These are phyloP conservation scores for Caenorhabditis macrosperma DNA, from an alignment of 2,888 invertebrate genomes.

Conservation along the genomic window DNA sequence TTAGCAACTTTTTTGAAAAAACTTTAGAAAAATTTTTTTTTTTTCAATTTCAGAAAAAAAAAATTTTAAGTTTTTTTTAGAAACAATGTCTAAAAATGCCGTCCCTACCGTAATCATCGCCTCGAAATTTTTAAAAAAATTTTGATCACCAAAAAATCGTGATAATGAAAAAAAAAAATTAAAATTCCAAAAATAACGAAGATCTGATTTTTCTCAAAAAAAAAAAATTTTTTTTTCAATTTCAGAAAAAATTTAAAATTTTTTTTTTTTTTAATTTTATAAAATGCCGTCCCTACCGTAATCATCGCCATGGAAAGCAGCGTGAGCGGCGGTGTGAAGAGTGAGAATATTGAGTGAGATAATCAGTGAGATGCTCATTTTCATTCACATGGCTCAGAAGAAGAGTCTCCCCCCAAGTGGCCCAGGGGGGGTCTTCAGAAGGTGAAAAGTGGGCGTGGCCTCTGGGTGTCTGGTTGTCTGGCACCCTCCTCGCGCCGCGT, in stretches of 20 bases:
- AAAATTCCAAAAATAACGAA: too few relatives aligned
- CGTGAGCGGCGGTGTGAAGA: not conserved
- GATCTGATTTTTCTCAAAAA: too few relatives aligned
- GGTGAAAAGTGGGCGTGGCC: conserved; percentile 53
- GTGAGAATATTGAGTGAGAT: conserved; percentile 9
- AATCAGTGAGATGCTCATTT: conserved; percentile 16
- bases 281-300: conserved; percentile 16
- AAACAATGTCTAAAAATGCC: too few relatives aligned
- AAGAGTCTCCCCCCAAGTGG: too few relatives aligned
- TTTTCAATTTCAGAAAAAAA: not conserved
- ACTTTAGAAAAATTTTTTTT: not conserved
- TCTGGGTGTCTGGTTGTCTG: not conserved
- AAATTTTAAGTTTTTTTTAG: too few relatives aligned
- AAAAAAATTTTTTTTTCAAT: too few relatives aligned
- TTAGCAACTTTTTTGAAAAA: not conserved
- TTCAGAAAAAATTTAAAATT: not conserved
- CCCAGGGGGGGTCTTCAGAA: conserved; percentile 15
- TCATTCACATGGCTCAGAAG: conserved; percentile 16
- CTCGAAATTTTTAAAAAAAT: too few relatives aligned
- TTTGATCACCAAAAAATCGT: too few relatives aligned
- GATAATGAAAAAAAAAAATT: too few relatives aligned
- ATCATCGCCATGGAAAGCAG: not conserved
- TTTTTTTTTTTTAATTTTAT: not conserved
- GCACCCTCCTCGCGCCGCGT: not conserved
- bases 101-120: conserved; percentile 19